Evolutionary conservation across 2,888 invertebrate species (phyloP).

Genomic region (Mythimna vitellina): DNA sequence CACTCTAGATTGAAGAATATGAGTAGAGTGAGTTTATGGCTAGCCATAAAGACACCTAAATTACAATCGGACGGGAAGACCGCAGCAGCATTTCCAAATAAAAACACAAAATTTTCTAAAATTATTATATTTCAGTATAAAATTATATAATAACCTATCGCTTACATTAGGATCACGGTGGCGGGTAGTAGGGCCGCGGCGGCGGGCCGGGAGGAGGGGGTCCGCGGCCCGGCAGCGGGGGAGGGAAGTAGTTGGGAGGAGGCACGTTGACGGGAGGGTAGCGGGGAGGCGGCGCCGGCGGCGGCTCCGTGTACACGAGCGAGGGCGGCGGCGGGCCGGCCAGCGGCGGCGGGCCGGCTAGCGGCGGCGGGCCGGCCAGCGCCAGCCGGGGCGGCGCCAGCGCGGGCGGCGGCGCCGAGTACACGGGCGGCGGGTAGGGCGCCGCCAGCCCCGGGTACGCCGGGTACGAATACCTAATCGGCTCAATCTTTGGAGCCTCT

Average conservation of each 20-base stretch:
- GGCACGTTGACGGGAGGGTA: conserved; percentile 83
- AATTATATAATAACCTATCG: conserved; percentile 76
- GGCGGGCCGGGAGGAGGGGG: conserved; percentile 79
- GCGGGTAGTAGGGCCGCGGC: conserved; percentile 84
- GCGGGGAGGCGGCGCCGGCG: conserved; percentile 76
- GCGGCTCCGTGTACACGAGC: conserved; percentile 85
- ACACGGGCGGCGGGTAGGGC: conserved; percentile 83
- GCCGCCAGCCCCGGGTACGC: conserved; percentile 79
- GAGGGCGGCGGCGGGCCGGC: conserved; percentile 72
- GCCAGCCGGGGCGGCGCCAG: conserved; percentile 77
- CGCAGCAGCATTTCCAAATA: conserved; percentile 41
- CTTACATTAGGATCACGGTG: conserved; percentile 77
- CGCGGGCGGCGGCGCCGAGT: conserved; percentile 81
- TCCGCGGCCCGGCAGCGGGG: conserved; percentile 73
- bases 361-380: conserved; percentile 67
- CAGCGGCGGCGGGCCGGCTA: conserved; percentile 75
- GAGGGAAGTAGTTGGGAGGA: conserved; percentile 83
- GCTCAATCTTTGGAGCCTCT: conserved; percentile 81
- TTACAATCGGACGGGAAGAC: too few species aligned
- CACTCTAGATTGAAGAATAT: too few species aligned
- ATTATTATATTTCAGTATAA: conserved; percentile 86
- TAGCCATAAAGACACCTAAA: too few species aligned
- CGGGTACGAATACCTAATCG: conserved; percentile 78
- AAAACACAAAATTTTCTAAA: conserved; percentile 71
- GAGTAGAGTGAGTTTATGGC: too few species aligned